Percentiles rank a stretch among this genome's conserved stretches.
phyloP scores from a whole-genome alignment of 2,797 vertebrate genomes.

The Hydrophis major region DNA sequence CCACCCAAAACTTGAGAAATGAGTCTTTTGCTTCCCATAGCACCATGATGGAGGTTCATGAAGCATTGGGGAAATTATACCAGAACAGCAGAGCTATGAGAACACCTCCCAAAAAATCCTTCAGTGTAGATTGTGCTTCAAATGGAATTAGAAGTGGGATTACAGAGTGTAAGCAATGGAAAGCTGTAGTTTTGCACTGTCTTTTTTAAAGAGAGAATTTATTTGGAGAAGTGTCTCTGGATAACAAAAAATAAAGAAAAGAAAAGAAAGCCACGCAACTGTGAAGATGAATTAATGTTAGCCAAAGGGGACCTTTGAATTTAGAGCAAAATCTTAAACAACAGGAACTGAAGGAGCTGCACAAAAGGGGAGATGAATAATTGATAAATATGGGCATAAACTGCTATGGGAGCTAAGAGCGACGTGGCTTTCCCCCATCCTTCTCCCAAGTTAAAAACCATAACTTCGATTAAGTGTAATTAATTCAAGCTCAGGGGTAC shows the following conservation, averaged over 20 bases:
- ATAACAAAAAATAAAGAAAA: not conserved
- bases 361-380: slow-evolving; percentile 21
- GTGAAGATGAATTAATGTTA: not conserved
- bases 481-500: not conserved
- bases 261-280: slow-evolving; percentile 14
- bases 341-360: not conserved
- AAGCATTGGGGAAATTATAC: not conserved
- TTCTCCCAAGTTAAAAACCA: not conserved
- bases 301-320: slow-evolving; percentile 39
- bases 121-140: not conserved
- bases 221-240: slow-evolving; percentile 20
- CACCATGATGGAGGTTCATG: not conserved
- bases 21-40: slow-evolving; percentile 2
- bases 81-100: not conserved
- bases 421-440: too few species aligned
- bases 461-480: not conserved
- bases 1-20: not conserved
- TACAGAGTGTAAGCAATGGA: not conserved
- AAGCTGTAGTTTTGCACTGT: slow-evolving; percentile 11
- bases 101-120: not conserved
- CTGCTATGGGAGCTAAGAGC: not conserved
- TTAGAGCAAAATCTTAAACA: slow-evolving; percentile 32
- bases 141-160: not conserved
- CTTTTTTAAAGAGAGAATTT: slow-evolving; percentile 28
- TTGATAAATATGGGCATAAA: not conserved